These are phyloP conservation scores for Cyaniris semiargus DNA, from an alignment of 2,888 invertebrate genomes.

Conservation along the genomic window DNA sequence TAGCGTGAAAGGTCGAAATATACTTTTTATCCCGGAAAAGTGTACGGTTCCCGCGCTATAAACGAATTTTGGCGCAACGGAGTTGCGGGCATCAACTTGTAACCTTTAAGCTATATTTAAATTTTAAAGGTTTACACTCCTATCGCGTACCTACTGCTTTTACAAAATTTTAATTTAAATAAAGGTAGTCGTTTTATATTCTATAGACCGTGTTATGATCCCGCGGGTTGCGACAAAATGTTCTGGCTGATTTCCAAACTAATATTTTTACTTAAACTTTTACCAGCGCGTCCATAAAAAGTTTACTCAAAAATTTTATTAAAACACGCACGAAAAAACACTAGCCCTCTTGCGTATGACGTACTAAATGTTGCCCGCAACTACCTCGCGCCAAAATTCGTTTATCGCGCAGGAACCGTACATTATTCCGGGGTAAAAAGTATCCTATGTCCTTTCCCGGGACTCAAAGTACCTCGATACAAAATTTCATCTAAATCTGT, in stretches of 20 bases:
- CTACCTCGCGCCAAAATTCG: no score
- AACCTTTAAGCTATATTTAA: no score
- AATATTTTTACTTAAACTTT: slow-evolving; percentile 38
- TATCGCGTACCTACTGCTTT: not conserved
- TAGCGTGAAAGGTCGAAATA: no score
- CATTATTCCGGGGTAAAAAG: no score
- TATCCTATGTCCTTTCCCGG: no score
- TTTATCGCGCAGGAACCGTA: no score
- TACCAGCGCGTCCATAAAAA: slow-evolving; percentile 22
- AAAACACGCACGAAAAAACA: not conserved
- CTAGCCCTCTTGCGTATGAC: not conserved
- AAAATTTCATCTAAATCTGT: no score
- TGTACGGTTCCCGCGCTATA: no score
- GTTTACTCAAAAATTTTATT: not conserved
- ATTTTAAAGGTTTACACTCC: not conserved
- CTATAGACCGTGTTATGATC: not conserved
- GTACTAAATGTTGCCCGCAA: not conserved
- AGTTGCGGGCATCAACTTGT: no score
- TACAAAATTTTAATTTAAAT: not conserved
- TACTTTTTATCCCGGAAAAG: no score
- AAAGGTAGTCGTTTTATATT: not conserved
- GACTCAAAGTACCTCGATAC: no score
- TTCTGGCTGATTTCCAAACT: slow-evolving; percentile 38
- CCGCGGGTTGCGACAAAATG: not conserved
- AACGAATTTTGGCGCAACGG: no score